Percentiles rank a stretch among this genome's conserved stretches.
phyloP scores from a whole-genome alignment of 2,888 invertebrate species.

The Cetonia aurata region DNA sequence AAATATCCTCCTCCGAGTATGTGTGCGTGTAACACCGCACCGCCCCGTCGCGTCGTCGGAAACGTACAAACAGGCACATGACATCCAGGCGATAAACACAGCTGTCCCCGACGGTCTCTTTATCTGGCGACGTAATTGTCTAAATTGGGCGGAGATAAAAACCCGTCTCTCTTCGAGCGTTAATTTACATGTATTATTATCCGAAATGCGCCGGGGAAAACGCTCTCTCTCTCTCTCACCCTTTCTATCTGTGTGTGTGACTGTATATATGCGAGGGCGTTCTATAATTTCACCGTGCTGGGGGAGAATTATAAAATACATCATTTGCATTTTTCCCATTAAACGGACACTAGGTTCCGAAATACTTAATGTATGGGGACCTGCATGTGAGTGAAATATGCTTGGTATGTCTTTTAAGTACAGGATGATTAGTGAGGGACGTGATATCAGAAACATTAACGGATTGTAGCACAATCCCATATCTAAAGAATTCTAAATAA shows the following conservation, averaged over 20 bases:
- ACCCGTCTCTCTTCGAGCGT: slow-evolving; percentile 34
- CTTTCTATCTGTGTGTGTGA: neutral
- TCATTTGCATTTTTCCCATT: slow-evolving; percentile 37
- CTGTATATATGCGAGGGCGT: slow-evolving; percentile 12
- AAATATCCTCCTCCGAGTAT: neutral
- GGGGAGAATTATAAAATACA: slow-evolving; percentile 32
- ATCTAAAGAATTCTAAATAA: too few relatives aligned
- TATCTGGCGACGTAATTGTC: slow-evolving; percentile 36
- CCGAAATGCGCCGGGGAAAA: slow-evolving; percentile 5
- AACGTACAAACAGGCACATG: slow-evolving; percentile 24
- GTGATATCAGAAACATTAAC: too few relatives aligned
- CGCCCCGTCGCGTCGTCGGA: neutral
- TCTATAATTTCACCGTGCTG: slow-evolving; percentile 19
- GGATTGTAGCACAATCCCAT: too few relatives aligned
- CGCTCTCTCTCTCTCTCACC: too few relatives aligned
- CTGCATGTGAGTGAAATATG: too few relatives aligned
- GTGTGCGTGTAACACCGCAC: neutral
- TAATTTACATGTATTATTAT: slow-evolving; percentile 34
- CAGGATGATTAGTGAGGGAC: too few relatives aligned
- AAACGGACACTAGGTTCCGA: slow-evolving; percentile 1
- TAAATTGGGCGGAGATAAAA: slow-evolving; percentile 36
- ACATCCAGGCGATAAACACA: slow-evolving; percentile 33
- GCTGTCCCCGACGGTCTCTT: slow-evolving; percentile 24
- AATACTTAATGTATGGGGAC: neutral
- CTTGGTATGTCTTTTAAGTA: too few relatives aligned